These are phyloP conservation scores for Bettongia penicillata DNA, from an alignment of 2,113 vertebrate genomes.

Conservation along the genomic window DNA sequence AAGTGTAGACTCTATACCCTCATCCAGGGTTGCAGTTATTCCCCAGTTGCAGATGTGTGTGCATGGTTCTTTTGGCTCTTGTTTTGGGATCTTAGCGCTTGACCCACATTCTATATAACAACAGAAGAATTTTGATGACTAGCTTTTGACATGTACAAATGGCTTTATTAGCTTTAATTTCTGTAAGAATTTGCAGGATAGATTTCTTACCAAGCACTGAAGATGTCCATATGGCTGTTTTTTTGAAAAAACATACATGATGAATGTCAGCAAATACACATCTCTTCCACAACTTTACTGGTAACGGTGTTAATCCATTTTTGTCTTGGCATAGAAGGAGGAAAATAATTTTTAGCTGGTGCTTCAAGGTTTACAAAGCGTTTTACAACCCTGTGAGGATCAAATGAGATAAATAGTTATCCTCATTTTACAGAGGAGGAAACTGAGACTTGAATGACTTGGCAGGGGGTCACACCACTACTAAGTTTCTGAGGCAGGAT, in stretches of 20 bases:
- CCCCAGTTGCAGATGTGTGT: slow-evolving; percentile 21
- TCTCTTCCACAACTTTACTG: background rate
- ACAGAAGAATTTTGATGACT: background rate
- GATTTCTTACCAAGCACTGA: slow-evolving; percentile 2
- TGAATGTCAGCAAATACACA: slow-evolving; percentile 5
- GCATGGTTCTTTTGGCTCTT: slow-evolving; percentile 13
- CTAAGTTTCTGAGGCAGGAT: background rate
- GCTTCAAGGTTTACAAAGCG: background rate
- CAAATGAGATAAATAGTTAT: too few species aligned
- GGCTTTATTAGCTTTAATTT: slow-evolving; percentile 27
- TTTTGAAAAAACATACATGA: slow-evolving; percentile 42
- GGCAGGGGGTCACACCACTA: too few species aligned
- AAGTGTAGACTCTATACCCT: slow-evolving; percentile 15
- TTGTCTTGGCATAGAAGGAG: slow-evolving; percentile 27
- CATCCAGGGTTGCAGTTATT: background rate
- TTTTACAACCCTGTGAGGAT: background rate
- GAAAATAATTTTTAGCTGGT: background rate
- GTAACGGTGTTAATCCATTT: slow-evolving; percentile 20
- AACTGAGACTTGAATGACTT: too few species aligned
- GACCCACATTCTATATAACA: background rate
- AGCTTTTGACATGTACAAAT: background rate
- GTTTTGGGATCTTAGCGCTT: slow-evolving; percentile 4
- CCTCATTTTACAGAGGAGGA: background rate
- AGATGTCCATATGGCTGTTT: background rate
- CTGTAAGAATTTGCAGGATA: background rate